Base-by-base conservation (phyloP, 2,113 vertebrate genomes). In the Chionis minor region DNA sequence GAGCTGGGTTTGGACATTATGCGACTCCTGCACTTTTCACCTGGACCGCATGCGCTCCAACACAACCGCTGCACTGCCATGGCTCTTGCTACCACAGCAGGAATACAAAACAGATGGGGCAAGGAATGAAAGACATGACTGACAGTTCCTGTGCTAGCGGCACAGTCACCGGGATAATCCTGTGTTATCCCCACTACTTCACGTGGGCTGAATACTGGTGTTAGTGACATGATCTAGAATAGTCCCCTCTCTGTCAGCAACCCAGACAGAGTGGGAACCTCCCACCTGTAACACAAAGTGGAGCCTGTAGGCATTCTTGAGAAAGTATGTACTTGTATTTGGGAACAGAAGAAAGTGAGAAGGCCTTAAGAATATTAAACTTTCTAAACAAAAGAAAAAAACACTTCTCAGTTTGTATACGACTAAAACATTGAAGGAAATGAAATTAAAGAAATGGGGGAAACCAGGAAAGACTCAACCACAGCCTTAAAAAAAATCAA, bases 41-140 rank as follows among this genome's bases (percentile, higher is more conserved):
- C 42, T 47, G 0, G 0, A 40, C n/a, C 17, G 23, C 2, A 1
- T 8, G 10, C 1, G 1, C 2, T 5, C 49, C 58, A 30, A 26
- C 20, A n/a, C n/a, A 58, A 66, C 66, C 0, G 2, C 17, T 33
- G 62, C 42, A 45, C 70, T 63, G 30, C 0, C 1, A 65, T 19
- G 67, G 71, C 40, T 92, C 58, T 62, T 71, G 45, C 45, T 45
- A 22, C 47, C 51, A 19, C n/a, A 81, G 33, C 6, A 5, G 54
- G 59, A 69, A 7, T 21, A 26, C 52, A 59, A 81, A 91, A 72
- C 58, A 61, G 33, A 65, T 2, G 3, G 62, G 23, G 40, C 13
- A 81, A 56, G 69, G 78, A 52, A 58, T 12, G 30, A 54, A 88
- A 86, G 24, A 59, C 51, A 73, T 1, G 6, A 40, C 12, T 44